Percentiles rank a stretch among this genome's conserved stretches.
These are phyloP conservation scores for Eutolmus rufibarbis DNA, from an alignment of 2,888 invertebrate genomes.

Conservation along the genomic window DNA sequence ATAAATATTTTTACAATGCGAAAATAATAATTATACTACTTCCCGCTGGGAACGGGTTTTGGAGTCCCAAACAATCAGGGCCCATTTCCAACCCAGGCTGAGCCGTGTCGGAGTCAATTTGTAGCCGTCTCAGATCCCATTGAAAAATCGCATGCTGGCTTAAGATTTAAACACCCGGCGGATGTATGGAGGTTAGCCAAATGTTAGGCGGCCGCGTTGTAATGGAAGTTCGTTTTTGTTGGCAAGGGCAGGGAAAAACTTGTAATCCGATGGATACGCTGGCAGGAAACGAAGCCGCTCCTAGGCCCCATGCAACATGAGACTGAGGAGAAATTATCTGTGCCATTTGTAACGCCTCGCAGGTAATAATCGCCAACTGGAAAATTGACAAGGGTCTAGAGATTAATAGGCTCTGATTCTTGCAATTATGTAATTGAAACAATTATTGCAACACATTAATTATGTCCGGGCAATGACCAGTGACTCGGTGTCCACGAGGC, in stretches of 20 bases:
- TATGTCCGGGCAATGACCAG: background rate
- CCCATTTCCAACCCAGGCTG: background rate
- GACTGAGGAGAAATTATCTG: background rate
- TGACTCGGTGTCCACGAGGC: background rate
- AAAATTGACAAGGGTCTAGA: background rate
- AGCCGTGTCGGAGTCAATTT: background rate
- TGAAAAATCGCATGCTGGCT: background rate
- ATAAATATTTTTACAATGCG: conserved; percentile 16
- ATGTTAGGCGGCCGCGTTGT: background rate
- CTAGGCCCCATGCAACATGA: background rate
- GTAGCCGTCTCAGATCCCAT: background rate
- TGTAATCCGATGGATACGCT: background rate
- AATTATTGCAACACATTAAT: conserved; percentile 7
- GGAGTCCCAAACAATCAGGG: background rate
- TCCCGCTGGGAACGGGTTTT: conserved; percentile 16
- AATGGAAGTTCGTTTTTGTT: background rate
- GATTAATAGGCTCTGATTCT: background rate
- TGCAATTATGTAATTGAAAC: conserved; percentile 2
- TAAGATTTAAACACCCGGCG: background rate
- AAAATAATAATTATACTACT: background rate
- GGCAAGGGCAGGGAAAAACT: background rate
- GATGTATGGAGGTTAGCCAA: background rate
- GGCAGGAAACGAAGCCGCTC: background rate
- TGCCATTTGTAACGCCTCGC: background rate
- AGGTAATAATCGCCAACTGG: background rate